Evolutionary conservation across 2,888 invertebrate genomes (phyloP).

Genomic region (Scaptomyza flava): DNA sequence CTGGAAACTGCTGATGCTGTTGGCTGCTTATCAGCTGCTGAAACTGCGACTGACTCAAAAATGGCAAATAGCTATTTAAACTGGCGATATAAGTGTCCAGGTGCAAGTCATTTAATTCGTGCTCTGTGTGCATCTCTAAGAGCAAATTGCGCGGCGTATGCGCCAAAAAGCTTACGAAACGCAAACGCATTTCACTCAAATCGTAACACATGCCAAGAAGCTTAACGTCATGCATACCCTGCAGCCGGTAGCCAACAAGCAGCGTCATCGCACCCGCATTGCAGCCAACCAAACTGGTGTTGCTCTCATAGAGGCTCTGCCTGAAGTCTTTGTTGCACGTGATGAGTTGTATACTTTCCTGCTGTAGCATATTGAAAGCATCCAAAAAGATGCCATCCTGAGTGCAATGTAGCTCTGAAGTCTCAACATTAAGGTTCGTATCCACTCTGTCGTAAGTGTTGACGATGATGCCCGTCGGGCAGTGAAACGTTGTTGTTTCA

Average conservation of each 20-base stretch:
- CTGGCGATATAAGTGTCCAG: conserved; percentile 31
- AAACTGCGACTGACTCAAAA: conserved; percentile 10
- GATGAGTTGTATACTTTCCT: rapidly evolving
- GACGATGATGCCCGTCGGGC: conserved; percentile 10
- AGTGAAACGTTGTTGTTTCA: conserved; percentile 35
- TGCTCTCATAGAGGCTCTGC: conserved; percentile 39
- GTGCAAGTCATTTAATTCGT: conserved; percentile 19
- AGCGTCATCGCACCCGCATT: conserved; percentile 32
- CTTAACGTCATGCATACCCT: conserved; percentile 21
- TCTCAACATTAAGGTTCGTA: not conserved
- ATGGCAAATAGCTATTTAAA: conserved; percentile 28
- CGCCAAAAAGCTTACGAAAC: conserved; percentile 36
- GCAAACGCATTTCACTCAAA: conserved; percentile 14
- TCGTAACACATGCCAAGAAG: conserved; percentile 45
- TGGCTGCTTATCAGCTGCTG: not conserved
- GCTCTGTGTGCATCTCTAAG: not conserved
- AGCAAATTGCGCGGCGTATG: conserved; percentile 21
- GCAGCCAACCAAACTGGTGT: conserved; percentile 32
- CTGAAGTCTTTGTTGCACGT: conserved; percentile 3
- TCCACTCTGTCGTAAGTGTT: no score
- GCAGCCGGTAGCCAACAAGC: conserved; percentile 33
- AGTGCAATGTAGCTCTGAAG: conserved; percentile 18
- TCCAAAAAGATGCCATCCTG: conserved; percentile 7
- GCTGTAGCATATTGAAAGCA: not conserved
- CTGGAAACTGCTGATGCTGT: conserved; percentile 13